Percentiles rank a stretch among this genome's conserved stretches.
These are phyloP conservation scores for Plagodis dolabraria DNA, from an alignment of 2,888 invertebrate genomes.

Conservation along the genomic window DNA sequence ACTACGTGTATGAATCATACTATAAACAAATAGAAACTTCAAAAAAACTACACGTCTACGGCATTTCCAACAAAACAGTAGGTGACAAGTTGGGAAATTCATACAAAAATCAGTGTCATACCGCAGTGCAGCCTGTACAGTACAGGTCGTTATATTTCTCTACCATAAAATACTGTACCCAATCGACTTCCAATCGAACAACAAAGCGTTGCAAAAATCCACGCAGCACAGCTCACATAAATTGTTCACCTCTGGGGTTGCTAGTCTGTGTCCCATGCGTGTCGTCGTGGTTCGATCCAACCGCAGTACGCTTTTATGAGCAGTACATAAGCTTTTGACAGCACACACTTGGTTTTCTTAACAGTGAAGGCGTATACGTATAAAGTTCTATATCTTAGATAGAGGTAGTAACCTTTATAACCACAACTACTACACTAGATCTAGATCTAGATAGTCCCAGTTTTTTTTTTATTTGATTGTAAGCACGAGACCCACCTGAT, in stretches of 20 bases:
- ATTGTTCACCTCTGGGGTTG: conserved; percentile 48
- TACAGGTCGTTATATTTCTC: conserved; percentile 21
- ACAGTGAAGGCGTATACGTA: too few species aligned
- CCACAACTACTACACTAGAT: too few species aligned
- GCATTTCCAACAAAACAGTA: too few species aligned
- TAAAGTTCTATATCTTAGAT: too few species aligned
- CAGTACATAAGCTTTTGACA: conserved; percentile 7
- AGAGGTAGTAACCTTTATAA: too few species aligned
- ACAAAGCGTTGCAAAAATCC: conserved; percentile 46
- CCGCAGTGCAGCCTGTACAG: conserved; percentile 16
- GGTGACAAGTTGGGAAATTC: too few species aligned
- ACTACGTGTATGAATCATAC: too few species aligned
- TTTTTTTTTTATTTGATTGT: too few species aligned
- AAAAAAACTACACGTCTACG: too few species aligned
- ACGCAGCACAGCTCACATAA: conserved; percentile 32
- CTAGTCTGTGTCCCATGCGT: conserved; percentile 57
- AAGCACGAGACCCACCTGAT: too few species aligned
- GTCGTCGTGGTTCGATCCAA: conserved; percentile 51
- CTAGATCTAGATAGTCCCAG: too few species aligned
- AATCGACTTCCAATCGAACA: conserved; percentile 30
- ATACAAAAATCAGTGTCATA: background rate
- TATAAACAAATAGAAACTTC: too few species aligned
- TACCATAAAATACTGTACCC: conserved; percentile 34
- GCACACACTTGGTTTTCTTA: background rate
- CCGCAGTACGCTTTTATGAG: conserved; percentile 8